Base-by-base conservation (phyloP, 2,888 invertebrate species). In the Panorpa germanica region DNA sequence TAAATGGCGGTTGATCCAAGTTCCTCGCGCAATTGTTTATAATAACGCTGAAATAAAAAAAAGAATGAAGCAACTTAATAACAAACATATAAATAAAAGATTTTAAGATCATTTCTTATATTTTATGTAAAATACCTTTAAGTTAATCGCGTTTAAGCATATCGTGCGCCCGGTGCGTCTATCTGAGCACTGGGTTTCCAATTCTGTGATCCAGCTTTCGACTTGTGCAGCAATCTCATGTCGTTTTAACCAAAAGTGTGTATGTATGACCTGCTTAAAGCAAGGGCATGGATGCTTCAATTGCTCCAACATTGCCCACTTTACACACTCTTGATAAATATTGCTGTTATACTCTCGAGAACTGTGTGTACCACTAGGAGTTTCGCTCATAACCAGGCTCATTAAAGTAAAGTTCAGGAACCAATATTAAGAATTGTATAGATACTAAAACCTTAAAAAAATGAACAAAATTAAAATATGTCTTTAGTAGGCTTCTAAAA, bases 291-390 rank as follows among this genome's bases (percentile, higher is more conserved):
- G 86, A 56, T 80, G 80, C 35, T 77, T 60, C 40, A 93, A 70
- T 52, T 88, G 88, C 56, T 93, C 90, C 37, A 93, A 63, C 86
- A 93, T 91, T 38, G 86, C 91, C 91, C 90, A 93, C 49, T 85
- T 75, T 38, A 85, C 86, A 40, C 85, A 86, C 7, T 88, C 90
- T 57, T 90, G 86, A 54, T 83, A 78, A 46, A 93, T 88, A 57
- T 90, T 91, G 43, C 85, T 80, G 57, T 91, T 91, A 60, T 93
- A 93, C 57, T 91, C 90, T 44, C 78, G 70, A 38, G 86, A 86
- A 47, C 83, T 85, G 51, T 80, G 77, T 41, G 75, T 81, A 40
- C 90, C 91, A 13, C 77, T 72, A 35, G 81, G 74, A 20, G 88
- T 85, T 37, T 43, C 86, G 66, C 57, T 90, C 90, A 57, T 85